phyloP scores from a whole-genome alignment of 2,797 vertebrate species.

The Gymnoscopelus braueri region DNA sequence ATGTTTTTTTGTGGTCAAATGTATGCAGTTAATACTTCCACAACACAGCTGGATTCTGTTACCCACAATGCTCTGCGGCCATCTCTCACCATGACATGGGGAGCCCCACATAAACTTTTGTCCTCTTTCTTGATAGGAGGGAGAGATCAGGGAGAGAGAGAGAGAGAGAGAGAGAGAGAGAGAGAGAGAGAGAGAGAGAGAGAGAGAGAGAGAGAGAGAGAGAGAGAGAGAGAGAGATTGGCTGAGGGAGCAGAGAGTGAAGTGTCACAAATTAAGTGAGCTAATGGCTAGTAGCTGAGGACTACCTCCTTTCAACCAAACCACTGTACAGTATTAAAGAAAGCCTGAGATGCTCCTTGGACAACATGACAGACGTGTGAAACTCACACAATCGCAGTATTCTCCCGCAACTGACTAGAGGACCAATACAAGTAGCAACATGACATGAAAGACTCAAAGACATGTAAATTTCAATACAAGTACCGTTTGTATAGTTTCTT shows the following conservation, averaged over 20 bases:
- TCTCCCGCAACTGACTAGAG: background rate
- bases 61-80: conserved; percentile 74
- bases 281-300: conserved; percentile 25
- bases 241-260: background rate
- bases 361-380: conserved; percentile 28
- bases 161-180: conserved; percentile 23
- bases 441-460: too few species aligned
- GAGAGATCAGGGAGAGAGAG: conserved; percentile 13
- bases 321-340: conserved; percentile 45
- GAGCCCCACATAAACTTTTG: conserved; percentile 59
- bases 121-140: conserved; percentile 50
- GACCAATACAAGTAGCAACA: too few species aligned
- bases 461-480: too few species aligned
- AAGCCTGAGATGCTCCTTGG: background rate
- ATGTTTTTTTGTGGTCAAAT: background rate
- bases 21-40: conserved; percentile 7
- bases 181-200: conserved; percentile 13
- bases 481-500: too few species aligned
- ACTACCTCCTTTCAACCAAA: conserved; percentile 26
- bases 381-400: background rate
- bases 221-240: conserved; percentile 14
- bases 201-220: conserved; percentile 18
- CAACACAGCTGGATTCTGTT: conserved; percentile 77
- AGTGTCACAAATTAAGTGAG: background rate
- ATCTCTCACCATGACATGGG: conserved; percentile 68